Evolutionary conservation across 1,140 invertebrate species (phyloP), one percentile per base, ranked within the genome.

Genomic region (Psix sp.): DNA sequence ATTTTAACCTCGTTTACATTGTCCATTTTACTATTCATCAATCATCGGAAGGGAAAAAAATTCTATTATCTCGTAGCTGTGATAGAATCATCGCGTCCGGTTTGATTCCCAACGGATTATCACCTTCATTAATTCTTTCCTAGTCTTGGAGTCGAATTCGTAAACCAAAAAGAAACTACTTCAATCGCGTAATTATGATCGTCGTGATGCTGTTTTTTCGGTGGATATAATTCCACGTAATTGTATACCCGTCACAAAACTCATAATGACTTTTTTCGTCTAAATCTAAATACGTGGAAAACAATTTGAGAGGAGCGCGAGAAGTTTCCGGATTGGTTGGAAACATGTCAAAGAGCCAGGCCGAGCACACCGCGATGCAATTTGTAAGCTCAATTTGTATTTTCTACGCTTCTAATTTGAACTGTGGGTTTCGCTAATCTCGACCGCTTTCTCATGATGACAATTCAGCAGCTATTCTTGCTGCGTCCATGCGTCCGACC

Each of bases 351-450:
- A 79, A 78, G 54, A 63, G 40, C 54, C 49, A 51, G 42, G 29
- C 36, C 72, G 74, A 73, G 59, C 73, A 76, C 66, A 76, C 78
- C 75, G 68, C 76, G 74, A 79, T 67, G 80, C 77, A 84, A 84
- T 84, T 84, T 84, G 60, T 80, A 52, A 70, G 56, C 66, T 81
- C 80, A 81, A 82, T 83, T 81, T 81, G 78, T 40, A 78, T 57
- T 77, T 77, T 80, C 74, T 79, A 77, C 74, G 76, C 77, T 82
- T 82, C 81, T 82, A 83, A 83, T 84, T 84, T 81, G 77, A 83
- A 80, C 81, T 83, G 80, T 66, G 82, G 82, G 80, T 82, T 83
- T 84, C 70, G 82, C 79, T 80, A 82, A 84, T 82, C 74, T 78
- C 77, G 67, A 71, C 77, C 62, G 63, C 77, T 81, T 84, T 83